Base-by-base conservation (phyloP, 2,888 invertebrate genomes). In the Acanthosepion esculentum region DNA sequence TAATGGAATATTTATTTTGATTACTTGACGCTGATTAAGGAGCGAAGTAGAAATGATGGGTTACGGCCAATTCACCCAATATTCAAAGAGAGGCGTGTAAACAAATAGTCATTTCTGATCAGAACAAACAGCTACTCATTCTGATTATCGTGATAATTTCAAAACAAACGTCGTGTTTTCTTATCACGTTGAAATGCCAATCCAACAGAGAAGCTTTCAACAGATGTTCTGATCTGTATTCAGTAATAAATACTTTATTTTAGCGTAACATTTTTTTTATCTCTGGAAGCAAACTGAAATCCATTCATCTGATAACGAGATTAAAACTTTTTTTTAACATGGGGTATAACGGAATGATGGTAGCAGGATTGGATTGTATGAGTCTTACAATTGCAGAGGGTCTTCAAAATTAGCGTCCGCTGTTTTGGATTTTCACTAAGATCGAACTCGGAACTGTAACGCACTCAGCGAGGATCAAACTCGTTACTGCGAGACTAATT, bases 71-170 rank as follows among this genome's bases (percentile, higher is more conserved):
- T 78, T n/a, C 3, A 12, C 12, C n/a, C n/a, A 33, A 78, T n/a
- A 78, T 78, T n/a, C 15, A 78, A 78, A 5, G n/a, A 78, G n/a
- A 15, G 15, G 33, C n/a, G 10, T n/a, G 78, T n/a, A n/a, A 15
- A 78, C 78, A 78, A 78, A n/a, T 78, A 12, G 78, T 78, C 18
- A 78, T 78, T 33, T 78, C n/a, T 33, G n/a, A n/a, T n/a, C 78
- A 78, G 33, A n/a, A n/a, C n/a, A 23, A 15, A n/a, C 78, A 78
- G n/a, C n/a, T 12, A 78, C 78, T 78, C 18, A n/a, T 78, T n/a
- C n/a, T 78, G n/a, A 78, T 78, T n/a, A 78, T 78, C 78, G 78
- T n/a, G n/a, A n/a, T 78, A 78, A 78, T 78, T 78, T n/a, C n/a
- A 33, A 78, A 78, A 23, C 78, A 78, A 29, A 23, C n/a, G 78